Percentiles rank a stretch among this genome's conserved stretches.
Conservation (phyloP, 2,113 vertebrate species). For the Recurvirostra avosetta region DNA sequence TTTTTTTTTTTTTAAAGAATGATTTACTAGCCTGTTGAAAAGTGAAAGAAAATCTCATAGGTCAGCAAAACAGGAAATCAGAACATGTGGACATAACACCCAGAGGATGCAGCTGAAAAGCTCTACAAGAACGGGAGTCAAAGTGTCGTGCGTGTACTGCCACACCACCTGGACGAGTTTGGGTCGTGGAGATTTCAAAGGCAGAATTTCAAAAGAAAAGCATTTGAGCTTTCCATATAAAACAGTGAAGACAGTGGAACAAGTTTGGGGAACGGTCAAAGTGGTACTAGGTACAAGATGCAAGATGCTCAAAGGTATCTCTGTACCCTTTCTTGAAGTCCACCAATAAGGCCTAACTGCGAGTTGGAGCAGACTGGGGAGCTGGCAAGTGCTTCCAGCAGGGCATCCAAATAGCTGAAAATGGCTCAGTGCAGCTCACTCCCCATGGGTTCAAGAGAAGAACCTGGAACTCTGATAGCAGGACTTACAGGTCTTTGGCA, state of each 20-base stretch:
- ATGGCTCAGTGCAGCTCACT: neutral
- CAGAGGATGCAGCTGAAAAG: neutral
- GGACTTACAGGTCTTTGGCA: neutral
- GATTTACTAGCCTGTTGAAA: neutral
- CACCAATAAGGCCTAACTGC: neutral
- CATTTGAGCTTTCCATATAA: neutral
- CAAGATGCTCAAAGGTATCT: neutral
- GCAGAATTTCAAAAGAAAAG: neutral
- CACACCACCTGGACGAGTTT: neutral
- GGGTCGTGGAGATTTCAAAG: neutral
- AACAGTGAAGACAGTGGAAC: neutral
- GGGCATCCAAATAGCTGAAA: neutral
- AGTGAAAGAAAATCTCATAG: neutral
- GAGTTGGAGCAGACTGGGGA: neutral
- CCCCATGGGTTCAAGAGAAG: neutral
- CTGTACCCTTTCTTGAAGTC: neutral
- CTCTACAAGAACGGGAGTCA: neutral
- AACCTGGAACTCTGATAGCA: neutral
- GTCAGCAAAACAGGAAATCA: conserved; percentile 18
- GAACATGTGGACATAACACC: neutral
- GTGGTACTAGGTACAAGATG: neutral
- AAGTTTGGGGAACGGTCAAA: neutral
- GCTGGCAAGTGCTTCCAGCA: neutral
- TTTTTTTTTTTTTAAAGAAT: neutral
- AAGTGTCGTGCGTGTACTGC: neutral